Conservation (phyloP, 2,888 invertebrate genomes). For the Noctua comes region DNA sequence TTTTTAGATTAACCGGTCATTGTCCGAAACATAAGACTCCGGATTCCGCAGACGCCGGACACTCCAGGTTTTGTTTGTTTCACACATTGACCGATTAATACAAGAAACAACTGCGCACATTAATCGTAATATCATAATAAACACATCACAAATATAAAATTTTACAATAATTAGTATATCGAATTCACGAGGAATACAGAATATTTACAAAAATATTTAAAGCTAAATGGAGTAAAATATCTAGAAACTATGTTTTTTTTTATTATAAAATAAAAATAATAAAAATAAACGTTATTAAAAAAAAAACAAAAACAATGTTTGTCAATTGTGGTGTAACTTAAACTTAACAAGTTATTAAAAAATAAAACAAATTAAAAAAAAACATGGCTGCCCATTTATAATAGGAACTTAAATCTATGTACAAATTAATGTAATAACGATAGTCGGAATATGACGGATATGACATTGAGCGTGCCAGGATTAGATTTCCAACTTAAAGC, state of each 20-base stretch:
- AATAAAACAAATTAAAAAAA: constrained; percentile 54
- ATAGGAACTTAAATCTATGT: constrained; percentile 73
- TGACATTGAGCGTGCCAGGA: background rate
- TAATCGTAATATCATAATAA: constrained; percentile 44
- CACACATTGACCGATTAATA: constrained; percentile 19
- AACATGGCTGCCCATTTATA: constrained; percentile 67
- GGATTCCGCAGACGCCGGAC: background rate
- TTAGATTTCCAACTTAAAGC: background rate
- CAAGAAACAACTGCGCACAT: constrained; percentile 28
- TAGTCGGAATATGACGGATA: background rate
- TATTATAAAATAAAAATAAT: constrained; percentile 37
- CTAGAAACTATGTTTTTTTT: constrained; percentile 43
- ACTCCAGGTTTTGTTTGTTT: background rate
- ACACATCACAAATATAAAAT: constrained; percentile 61
- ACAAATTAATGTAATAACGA: constrained; percentile 37
- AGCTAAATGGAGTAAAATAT: constrained; percentile 57
- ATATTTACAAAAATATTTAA: constrained; percentile 66
- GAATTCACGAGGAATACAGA: constrained; percentile 47
- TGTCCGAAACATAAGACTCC: background rate
- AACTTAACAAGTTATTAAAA: constrained; percentile 69
- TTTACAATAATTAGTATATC: constrained; percentile 40
- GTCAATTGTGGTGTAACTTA: constrained; percentile 45
- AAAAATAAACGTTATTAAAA: constrained; percentile 51
- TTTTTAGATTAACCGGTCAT: constrained; percentile 34
- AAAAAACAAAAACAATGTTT: constrained; percentile 60